A percentile compares a stretch with the other conserved stretches of the same genome.
Evolutionary conservation across 2,888 invertebrate genomes (phyloP).

Genomic region (Osmoderma eremita): DNA sequence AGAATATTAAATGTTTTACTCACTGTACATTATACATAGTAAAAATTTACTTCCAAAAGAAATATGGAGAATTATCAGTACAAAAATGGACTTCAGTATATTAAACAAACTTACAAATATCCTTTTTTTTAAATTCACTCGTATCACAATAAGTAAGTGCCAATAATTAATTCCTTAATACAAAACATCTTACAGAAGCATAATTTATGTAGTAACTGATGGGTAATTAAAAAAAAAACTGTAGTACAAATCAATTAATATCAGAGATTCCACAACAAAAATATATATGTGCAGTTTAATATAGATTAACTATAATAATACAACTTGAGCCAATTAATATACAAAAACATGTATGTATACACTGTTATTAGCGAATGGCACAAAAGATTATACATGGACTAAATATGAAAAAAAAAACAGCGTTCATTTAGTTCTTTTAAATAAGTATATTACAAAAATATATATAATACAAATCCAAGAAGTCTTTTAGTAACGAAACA

Average conservation of each 20-base stretch:
- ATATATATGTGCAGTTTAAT: constrained; percentile 12
- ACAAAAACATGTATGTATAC: constrained; percentile 31
- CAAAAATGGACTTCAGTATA: constrained; percentile 56
- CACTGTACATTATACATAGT: constrained; percentile 56
- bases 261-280: constrained; percentile 21
- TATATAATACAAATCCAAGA: constrained; percentile 35
- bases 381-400: constrained; percentile 53
- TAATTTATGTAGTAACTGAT: constrained; percentile 30
- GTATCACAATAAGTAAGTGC: constrained; percentile 61
- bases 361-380: constrained; percentile 54
- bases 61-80: constrained; percentile 58
- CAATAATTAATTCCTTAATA: constrained; percentile 50
- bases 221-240: constrained; percentile 14
- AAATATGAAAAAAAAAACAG: constrained; percentile 48
- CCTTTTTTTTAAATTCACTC: constrained; percentile 54
- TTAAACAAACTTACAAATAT: constrained; percentile 41
- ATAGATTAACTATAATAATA: constrained; percentile 11
- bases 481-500: constrained; percentile 41
- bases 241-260: constrained; percentile 17
- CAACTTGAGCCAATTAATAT: constrained; percentile 33
- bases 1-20: constrained; percentile 53
- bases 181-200: constrained; percentile 46
- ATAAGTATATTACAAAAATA: constrained; percentile 40
- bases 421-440: constrained; percentile 41
- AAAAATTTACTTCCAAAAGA: constrained; percentile 53